These are phyloP conservation scores for Tokudaia tokunoshimensis DNA, from an alignment of 2,797 vertebrate genomes.

Conservation along the genomic window DNA sequence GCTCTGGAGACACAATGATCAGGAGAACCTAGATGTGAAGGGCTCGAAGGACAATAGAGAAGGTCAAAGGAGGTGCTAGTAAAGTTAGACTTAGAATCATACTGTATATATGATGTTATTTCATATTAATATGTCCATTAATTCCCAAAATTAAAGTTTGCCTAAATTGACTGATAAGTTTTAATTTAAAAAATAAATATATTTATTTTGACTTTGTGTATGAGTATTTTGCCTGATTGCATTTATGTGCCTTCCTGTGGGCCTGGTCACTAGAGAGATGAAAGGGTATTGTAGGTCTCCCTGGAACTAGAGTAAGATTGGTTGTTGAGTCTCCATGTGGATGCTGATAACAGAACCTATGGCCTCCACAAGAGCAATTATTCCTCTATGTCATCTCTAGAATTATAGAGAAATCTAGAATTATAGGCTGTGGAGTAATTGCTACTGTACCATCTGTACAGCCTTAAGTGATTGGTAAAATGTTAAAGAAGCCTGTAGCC, in stretches of 20 bases:
- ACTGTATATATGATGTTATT: neutral
- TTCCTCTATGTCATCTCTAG: too few relatives aligned
- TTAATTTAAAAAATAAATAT: neutral
- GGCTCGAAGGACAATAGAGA: neutral
- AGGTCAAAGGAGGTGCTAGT: accelerated
- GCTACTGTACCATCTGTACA: neutral
- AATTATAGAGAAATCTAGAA: neutral
- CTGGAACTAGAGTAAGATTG: neutral
- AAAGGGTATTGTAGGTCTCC: neutral
- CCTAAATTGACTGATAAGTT: neutral
- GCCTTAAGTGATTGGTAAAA: neutral
- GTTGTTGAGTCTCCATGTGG: neutral
- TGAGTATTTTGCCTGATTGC: neutral
- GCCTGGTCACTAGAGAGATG: neutral
- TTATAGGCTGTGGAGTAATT: neutral
- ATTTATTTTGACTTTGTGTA: neutral
- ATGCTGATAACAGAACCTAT: neutral
- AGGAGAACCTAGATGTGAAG: neutral
- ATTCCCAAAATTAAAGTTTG: neutral
- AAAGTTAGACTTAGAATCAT: neutral
- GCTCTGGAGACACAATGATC: neutral
- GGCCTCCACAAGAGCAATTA: neutral
- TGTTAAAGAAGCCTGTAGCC: neutral
- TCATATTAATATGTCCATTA: neutral
- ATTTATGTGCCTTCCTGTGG: neutral